Evolutionary conservation across 2,113 vertebrate genomes (phyloP).

Genomic region (Eulemur rufifrons): DNA sequence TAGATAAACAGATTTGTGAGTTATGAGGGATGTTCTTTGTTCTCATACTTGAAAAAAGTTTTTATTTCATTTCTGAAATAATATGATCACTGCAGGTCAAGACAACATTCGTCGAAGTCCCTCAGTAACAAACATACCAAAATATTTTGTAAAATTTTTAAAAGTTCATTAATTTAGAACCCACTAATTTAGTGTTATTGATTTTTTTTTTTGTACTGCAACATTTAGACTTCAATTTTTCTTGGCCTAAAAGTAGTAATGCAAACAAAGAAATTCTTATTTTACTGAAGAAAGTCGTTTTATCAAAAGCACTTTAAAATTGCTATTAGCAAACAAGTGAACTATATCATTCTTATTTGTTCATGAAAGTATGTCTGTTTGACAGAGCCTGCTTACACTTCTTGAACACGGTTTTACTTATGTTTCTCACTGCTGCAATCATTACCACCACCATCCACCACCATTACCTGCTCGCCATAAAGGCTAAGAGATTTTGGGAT

Average conservation of each 20-base stretch:
- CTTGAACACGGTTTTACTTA: not conserved
- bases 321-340: not conserved
- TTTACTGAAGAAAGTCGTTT: not conserved
- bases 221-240: not conserved
- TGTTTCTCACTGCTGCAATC: not conserved
- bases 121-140: not conserved
- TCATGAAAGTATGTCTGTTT: not conserved
- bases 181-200: not conserved
- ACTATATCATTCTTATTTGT: not conserved
- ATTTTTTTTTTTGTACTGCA: not conserved
- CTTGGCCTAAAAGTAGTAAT: not conserved
- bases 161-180: not conserved
- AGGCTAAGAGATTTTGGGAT: not conserved
- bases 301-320: not conserved
- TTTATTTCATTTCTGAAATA: not conserved
- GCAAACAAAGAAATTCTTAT: not conserved
- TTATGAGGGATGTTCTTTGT: not conserved
- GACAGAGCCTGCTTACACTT: not conserved
- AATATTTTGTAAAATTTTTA: not conserved
- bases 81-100: not conserved
- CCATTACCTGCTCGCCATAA: not conserved
- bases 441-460: accelerated
- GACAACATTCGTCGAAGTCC: not conserved
- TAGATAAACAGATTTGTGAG: not conserved
- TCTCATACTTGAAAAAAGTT: not conserved